Evolutionary conservation across 2,888 invertebrate species (phyloP), one percentile per base, ranked within the genome.

Genomic region (Andrena dorsata): DNA sequence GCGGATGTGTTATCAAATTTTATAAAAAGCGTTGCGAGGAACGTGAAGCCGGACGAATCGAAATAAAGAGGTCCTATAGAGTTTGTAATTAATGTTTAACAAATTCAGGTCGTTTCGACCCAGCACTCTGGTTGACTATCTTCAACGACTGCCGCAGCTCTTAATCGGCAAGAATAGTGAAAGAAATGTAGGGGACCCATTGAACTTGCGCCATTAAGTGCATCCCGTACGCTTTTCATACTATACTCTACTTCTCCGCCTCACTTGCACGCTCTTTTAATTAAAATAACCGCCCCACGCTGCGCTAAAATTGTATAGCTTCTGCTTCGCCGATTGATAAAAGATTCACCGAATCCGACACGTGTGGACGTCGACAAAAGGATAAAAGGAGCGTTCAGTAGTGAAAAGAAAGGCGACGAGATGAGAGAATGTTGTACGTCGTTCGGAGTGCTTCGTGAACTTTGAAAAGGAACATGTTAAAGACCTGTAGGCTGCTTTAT

Each of bases 11-110:
- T 13, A 23, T 65, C 28, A 74, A 65, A 65, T 8, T 47, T n/a
- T 30, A 8, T 35, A 5, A 41, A 28, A 8, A 65, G 3, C 2
- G 8, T 10, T 28, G 5, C 26, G n/a, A 23, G 28, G 20, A 13
- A 51, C 60, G 16, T 20, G 51, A 23, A n/a, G n/a, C 10, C n/a
- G 32, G 7, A 32, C 26, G 51, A 58, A 51, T 10, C 51, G 72
- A 78, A 78, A 81, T 76, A 79, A 84, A 75, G 49, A 28, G 53
- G 63, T 60, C 51, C 64, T 77, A 58, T 60, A 49, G 76, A 64
- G 76, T 73, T 65, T 8, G 74, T 84, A 87, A 86, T 82, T 87
- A 86, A 87, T 86, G 76, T 86, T 82, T 83, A 87, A 87, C 80
- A 83, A 83, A 80, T 80, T 78, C 83, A 16, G 76, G 26, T 60